A percentile compares a stretch with the other conserved stretches of the same genome.
Conservation (phyloP, 2,797 vertebrate genomes). For the Clarias laeviceps region DNA sequence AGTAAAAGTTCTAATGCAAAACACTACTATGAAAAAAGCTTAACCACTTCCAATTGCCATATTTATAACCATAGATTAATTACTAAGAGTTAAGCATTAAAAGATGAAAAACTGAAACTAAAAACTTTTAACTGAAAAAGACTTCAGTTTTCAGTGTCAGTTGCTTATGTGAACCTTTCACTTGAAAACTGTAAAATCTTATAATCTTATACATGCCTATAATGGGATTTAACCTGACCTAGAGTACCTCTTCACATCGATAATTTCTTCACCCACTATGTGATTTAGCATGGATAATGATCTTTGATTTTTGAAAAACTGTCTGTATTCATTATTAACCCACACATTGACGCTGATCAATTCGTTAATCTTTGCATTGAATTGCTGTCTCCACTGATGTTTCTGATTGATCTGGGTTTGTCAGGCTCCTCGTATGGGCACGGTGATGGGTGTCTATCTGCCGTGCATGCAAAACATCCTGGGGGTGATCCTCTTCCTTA, state of each 20-base stretch:
- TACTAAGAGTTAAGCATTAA: neutral
- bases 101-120: too few species aligned
- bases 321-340: neutral
- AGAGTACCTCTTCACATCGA: neutral
- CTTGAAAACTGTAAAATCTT: too few species aligned
- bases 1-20: neutral
- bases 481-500: conserved; percentile 95
- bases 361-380: neutral
- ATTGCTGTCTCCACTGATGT: neutral
- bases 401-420: conserved; percentile 36
- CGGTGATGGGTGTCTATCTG: conserved; percentile 97
- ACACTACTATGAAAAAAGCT: neutral
- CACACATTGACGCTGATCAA: neutral
- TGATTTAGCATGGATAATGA: neutral
- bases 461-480: conserved; percentile 99
- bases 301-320: neutral
- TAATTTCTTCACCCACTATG: neutral
- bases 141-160: neutral
- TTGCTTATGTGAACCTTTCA: neutral
- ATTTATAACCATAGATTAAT: neutral
- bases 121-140: neutral
- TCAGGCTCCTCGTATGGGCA: conserved; percentile 94
- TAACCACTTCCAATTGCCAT: neutral
- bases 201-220: neutral
- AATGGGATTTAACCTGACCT: neutral